Base-by-base conservation (phyloP, 35 echinoderm and acorn worm genomes). In the Ophiothrix spiculata region DNA sequence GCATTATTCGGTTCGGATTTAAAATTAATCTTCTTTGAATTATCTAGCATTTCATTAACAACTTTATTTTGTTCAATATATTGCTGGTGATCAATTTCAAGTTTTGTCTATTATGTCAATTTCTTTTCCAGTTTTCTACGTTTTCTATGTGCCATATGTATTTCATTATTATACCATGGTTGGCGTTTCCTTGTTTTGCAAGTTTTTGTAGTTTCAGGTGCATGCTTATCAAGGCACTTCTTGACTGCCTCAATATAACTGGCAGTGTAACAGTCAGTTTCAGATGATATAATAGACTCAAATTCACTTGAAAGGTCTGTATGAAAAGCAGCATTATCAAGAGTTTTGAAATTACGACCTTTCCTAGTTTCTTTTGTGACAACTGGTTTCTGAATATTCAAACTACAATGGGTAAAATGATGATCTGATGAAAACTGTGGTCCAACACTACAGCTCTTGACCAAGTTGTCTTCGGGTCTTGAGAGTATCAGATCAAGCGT, bases 401-500 rank as follows among this genome's bases (percentile, higher is more conserved):
- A 32, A 19, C n/a, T 75, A 35, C 83, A 85, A 36, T 46, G 64
- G 23, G 56, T 15, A 74, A 85, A 21, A 38, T 74, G 54, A 75
- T 25, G 49, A 75, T 85, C 56, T 75, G 83, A 54, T 54, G 45
- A 28, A 37, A 56, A 37, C 29, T 6, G 0, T 32, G 23, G 64
- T 33, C 33, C 49, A 19, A 29, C 23, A 17, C 28, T 29, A 74
- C 31, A 23, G 29, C 49, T 75, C 6, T 37, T 32, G 23, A 23
- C 64, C 32, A 74, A 23, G 21, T 23, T 79, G 78, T 28, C 28
- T 28, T 38, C 16, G 23, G 25, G 36, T 21, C n/a, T 35, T 11
- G 16, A 91, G 36, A 33, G 45, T 54, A 89, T 41, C 14, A 90
- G 81, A 83, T 89, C 91, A 29, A 92, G 73, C 1, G 80, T 89